Evolutionary conservation across 2,888 invertebrate genomes (phyloP).

Genomic region (Drosophila parthenogenetica): DNA sequence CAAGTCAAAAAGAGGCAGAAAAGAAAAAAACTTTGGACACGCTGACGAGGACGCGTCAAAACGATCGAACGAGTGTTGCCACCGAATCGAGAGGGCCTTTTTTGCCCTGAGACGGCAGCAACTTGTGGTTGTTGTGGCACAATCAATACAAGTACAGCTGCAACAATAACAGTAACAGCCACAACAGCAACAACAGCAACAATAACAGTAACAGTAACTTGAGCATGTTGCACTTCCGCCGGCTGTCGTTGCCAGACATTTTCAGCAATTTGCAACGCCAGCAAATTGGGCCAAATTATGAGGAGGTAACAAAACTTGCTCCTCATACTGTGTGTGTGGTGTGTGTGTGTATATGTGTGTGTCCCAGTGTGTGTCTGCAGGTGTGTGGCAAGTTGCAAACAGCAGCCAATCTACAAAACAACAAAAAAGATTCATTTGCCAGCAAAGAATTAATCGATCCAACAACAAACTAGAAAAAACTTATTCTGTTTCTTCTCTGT

Average conservation of each 20-base stretch:
- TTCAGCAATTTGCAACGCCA: conserved; percentile 76
- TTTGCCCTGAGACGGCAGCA: conserved; percentile 12
- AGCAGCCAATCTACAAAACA: conserved; percentile 14
- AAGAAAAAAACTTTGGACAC: conserved; percentile 59
- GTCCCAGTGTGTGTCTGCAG: neutral
- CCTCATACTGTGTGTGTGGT: neutral
- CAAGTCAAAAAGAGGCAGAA: neutral
- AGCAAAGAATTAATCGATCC: conserved; percentile 23
- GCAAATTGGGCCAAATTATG: conserved; percentile 80
- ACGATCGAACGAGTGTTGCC: conserved; percentile 69
- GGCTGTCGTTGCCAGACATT: conserved; percentile 74
- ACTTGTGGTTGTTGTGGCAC: conserved; percentile 26
- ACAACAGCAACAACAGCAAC: conserved; percentile 54
- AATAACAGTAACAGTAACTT: conserved; percentile 59
- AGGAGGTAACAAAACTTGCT: conserved; percentile 51
- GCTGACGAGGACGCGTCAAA: conserved; percentile 76
- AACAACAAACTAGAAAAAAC: conserved; percentile 9
- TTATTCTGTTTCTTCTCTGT: neutral
- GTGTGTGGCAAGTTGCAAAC: neutral
- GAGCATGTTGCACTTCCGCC: conserved; percentile 79
- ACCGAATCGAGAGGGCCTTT: conserved; percentile 33
- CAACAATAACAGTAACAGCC: conserved; percentile 45
- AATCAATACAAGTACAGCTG: conserved; percentile 51
- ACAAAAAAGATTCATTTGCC: conserved; percentile 27
- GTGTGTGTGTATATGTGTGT: conserved; percentile 20